Evolutionary conservation across 2,113 vertebrate genomes (phyloP), one percentile per base, ranked within the genome.

Genomic region (Cebus imitator): DNA sequence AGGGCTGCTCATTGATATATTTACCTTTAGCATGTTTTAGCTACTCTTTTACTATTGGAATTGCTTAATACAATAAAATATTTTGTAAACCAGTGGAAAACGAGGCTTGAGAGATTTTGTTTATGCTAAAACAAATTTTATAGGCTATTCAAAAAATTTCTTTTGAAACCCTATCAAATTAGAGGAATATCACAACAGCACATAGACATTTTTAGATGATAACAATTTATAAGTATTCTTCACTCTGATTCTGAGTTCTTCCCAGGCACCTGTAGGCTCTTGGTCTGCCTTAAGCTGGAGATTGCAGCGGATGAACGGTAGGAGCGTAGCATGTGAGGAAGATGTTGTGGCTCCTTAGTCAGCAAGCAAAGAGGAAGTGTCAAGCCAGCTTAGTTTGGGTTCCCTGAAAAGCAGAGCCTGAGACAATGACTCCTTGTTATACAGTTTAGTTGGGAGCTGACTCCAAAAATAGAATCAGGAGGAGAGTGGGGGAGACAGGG

Each of bases 281-380:
- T 70, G 12, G 48, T 40, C n/a, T 37, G 6, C 21, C 8, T n/a
- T 52, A 10, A 5, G 25, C 58, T 52, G 88, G 43, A 37, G 8
- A 7, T 21, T 8, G 32, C 40, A 48, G 30, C 7, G 4, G 50
- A 48, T 1, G 1, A 25, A 35, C 2, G 30, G 0, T 1, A 23
- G 35, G 30, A 1, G 8, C 37, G 80, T 55, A 5, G 0, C 23
- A 14, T 32, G 45, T 1, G 18, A 37, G 64, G n/a, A 50, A 35
- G 27, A 14, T 12, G 30, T 3, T 6, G 18, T 2, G 3, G 48
- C 11, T 4, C 61, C 5, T 17, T 5, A 25, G 0, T 6, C 57
- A 3, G 18, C 4, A 0, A 4, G 61, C n/a, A 1, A 6, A 35
- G n/a, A 40, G 4, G 7, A 1, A 27, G 73, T 6, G 21, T n/a